Conservation (phyloP, 2,888 invertebrate species). For the Habrosyne pyritoides region DNA sequence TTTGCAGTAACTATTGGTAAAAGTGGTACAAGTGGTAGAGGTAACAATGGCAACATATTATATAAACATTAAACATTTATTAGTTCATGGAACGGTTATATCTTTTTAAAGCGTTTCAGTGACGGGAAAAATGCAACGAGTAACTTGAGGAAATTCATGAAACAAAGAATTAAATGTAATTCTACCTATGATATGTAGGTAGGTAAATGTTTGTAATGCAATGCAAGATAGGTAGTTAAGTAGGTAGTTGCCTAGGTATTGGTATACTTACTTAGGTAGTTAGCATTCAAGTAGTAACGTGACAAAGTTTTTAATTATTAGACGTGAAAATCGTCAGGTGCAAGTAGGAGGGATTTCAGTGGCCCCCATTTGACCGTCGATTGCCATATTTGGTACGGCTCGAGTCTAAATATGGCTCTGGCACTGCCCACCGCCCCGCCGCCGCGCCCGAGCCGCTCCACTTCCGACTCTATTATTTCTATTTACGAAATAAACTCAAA, state of each 20-base stretch:
- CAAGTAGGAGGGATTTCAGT: conserved; percentile 89
- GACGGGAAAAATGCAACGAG: neutral
- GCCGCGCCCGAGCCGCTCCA: conserved; percentile 66
- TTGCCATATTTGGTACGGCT: conserved; percentile 92
- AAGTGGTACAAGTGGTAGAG: too few species aligned
- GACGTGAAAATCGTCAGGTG: conserved; percentile 81
- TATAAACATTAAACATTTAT: too few species aligned
- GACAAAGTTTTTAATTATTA: conserved; percentile 82
- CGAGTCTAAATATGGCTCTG: conserved; percentile 92
- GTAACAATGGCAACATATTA: too few species aligned
- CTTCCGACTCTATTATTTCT: conserved; percentile 83
- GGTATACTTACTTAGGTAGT: conserved; percentile 28
- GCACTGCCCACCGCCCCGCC: conserved; percentile 86
- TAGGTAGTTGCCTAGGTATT: neutral
- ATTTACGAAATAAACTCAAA: conserved; percentile 83
- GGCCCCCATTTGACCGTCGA: conserved; percentile 91
- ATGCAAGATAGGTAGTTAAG: conserved; percentile 20
- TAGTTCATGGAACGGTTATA: too few species aligned
- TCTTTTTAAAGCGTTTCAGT: too few species aligned
- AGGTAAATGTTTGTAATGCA: conserved; percentile 23
- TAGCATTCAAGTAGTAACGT: conserved; percentile 63
- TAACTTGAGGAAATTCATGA: too few species aligned
- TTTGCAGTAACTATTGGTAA: too few species aligned
- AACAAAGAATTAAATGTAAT: neutral
- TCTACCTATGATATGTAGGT: conserved; percentile 16